A percentile compares a stretch with the other conserved stretches of the same genome.
phyloP scores from a whole-genome alignment of 64 coral and sea anemone genomes.

The Trachythela sp. region DNA sequence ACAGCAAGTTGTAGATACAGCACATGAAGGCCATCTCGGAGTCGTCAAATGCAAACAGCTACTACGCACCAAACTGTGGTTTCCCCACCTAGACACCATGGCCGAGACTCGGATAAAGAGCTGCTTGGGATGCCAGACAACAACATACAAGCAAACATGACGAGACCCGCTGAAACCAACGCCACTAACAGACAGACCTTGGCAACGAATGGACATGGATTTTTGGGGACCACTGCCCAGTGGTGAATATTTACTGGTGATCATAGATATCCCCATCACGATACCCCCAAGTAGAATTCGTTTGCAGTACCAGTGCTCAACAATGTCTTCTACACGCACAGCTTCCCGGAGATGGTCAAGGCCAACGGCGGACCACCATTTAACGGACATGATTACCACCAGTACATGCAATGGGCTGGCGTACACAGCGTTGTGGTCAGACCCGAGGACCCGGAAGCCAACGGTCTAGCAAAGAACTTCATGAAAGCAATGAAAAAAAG shows the following conservation, averaged over 20 bases:
- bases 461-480: constrained; percentile 25
- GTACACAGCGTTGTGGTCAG: constrained; percentile 1
- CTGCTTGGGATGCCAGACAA: constrained; percentile 31
- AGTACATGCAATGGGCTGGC: constrained; percentile 13
- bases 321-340: no score
- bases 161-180: constrained; percentile 26
- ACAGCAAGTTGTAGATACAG: constrained; percentile 16
- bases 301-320: no score
- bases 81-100: constrained; percentile 15
- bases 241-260: no score
- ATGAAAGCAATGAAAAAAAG: no score
- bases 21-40: not conserved
- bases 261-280: no score
- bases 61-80: constrained; percentile 26
- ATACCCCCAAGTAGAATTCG: no score
- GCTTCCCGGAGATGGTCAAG: no score
- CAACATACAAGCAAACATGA: constrained; percentile 1
- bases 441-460: constrained; percentile 12
- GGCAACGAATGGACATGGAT: constrained; percentile 31
- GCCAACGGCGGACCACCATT: not conserved
- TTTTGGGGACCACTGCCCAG: constrained; percentile 13
- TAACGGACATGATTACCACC: constrained; percentile 30
- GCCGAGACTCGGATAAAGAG: not conserved
- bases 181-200: not conserved
- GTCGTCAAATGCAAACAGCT: constrained; percentile 36